These are phyloP conservation scores for Phrynosoma platyrhinos DNA, from an alignment of 2,113 vertebrate genomes.

Conservation along the genomic window DNA sequence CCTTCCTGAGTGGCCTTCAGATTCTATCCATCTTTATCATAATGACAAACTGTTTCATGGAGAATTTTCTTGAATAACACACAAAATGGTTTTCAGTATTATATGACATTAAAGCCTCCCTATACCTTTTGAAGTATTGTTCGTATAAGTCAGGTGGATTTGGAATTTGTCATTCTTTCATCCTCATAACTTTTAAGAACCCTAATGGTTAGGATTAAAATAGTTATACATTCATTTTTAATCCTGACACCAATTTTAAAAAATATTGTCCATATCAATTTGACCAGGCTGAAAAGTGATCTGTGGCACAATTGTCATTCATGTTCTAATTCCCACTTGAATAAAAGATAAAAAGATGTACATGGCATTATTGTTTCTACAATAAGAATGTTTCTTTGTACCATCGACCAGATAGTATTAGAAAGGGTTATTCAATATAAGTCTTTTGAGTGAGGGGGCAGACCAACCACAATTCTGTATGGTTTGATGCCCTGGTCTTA, in stretches of 20 bases:
- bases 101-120: background rate
- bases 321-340: too few species aligned
- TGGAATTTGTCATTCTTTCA: background rate
- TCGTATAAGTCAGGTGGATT: background rate
- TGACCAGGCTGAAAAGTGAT: too few species aligned
- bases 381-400: too few species aligned
- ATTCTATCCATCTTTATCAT: background rate
- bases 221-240: background rate
- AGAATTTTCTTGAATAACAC: background rate
- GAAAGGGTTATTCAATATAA: too few species aligned
- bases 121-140: background rate
- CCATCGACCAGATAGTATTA: too few species aligned
- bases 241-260: background rate
- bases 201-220: background rate
- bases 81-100: background rate
- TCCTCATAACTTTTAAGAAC: background rate
- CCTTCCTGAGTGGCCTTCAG: background rate
- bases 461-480: background rate
- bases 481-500: background rate
- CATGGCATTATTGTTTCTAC: too few species aligned
- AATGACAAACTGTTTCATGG: slow-evolving; percentile 3
- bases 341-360: too few species aligned
- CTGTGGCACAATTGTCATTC: too few species aligned
- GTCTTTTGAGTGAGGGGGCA: too few species aligned
- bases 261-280: background rate